Conservation (phyloP, 2,113 vertebrate species). For the Labeo rohita region DNA sequence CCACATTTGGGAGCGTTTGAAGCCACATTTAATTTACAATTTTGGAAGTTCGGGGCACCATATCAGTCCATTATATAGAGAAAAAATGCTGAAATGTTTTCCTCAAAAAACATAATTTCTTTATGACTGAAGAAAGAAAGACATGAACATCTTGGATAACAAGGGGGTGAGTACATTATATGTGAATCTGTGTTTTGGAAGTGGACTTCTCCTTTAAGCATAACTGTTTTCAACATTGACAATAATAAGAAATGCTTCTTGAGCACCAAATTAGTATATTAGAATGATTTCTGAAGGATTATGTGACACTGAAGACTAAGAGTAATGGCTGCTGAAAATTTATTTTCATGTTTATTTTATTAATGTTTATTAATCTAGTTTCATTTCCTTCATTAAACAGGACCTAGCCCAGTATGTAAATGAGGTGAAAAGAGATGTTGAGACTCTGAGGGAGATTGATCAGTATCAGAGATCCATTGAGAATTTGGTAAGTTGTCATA, state of each 20-base stretch:
- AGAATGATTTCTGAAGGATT: neutral
- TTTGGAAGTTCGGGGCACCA: too few species aligned
- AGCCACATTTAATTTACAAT: too few species aligned
- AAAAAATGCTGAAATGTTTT: too few species aligned
- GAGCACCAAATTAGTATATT: neutral
- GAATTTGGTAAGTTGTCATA: conserved; percentile 82
- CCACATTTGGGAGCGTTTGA: too few species aligned
- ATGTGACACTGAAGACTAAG: neutral
- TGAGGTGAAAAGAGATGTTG: conserved; percentile 97
- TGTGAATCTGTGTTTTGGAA: too few species aligned
- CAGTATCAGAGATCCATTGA: conserved; percentile 97
- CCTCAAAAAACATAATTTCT: too few species aligned
- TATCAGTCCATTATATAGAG: too few species aligned
- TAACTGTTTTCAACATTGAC: neutral
- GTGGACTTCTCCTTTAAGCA: too few species aligned
- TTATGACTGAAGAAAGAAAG: too few species aligned
- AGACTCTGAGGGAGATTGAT: conserved; percentile 91
- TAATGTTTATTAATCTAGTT: neutral
- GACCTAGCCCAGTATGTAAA: conserved; percentile 98
- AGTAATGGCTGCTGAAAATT: neutral
- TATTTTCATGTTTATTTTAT: neutral
- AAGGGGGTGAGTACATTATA: too few species aligned
- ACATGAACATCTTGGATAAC: too few species aligned
- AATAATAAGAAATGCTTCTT: neutral
- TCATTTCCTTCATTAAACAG: conserved; percentile 66